Base-by-base conservation (phyloP, 2,113 vertebrate genomes). In the Oreochromis spilurus region DNA sequence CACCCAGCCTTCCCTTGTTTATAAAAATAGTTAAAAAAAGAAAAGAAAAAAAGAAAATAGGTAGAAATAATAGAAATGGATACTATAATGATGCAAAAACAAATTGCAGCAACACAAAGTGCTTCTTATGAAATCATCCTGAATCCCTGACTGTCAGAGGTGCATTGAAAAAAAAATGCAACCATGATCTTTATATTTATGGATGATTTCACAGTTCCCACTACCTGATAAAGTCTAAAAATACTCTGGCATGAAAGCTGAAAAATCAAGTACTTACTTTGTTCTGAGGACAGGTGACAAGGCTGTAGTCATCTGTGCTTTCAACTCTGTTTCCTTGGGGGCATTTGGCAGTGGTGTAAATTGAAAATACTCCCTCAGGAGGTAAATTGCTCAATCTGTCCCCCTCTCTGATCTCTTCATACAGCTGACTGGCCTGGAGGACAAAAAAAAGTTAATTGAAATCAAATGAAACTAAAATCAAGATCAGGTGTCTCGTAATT, bases 211-310 rank as follows among this genome's bases (percentile, higher is more conserved):
- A 19, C 31, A 62, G 31, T 62, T 36, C 5, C 58, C 58, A 62
- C 5, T 62, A 65, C 60, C 60, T 65, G 60, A 36, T 62, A 11
- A n/a, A 62, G 19, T 36, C 58, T 2, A 62, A 62, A 62, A 19
- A 36, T 58, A 0, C 55, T 58, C 0, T 31, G 4, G 4, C 13
- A 58, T 29, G 24, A 58, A 1, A 58, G 4, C 55, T 58, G 55
- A 58, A 58, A 3, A 58, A 29, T 58, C 24, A 29, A 58, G 13
- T 58, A 5, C 55, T 31, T 17, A 17, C 2, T 14, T 19, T 21
- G 2, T 21, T 17, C 34, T 16, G 65, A 40, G 50, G 4, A 19
- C 9, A 0, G 4, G 7, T 12, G 29, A 1, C 16, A 3, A 34
- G 19, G 0, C 31, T 78, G 75, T 81, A 67, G 7, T 21, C 36